Conservation (phyloP, 2,888 invertebrate species). For the Tetragonula carbonaria region DNA sequence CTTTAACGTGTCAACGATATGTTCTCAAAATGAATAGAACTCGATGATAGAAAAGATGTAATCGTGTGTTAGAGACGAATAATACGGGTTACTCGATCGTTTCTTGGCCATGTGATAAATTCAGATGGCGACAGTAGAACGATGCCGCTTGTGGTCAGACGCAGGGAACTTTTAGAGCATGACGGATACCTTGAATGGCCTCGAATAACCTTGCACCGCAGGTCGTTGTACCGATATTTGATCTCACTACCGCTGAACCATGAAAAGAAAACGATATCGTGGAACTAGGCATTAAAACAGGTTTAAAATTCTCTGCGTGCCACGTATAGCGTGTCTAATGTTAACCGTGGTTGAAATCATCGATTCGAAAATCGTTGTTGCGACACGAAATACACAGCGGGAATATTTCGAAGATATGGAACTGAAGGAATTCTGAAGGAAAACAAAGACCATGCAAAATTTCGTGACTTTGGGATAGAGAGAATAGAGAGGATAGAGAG, state of each 20-base stretch:
- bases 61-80: neutral
- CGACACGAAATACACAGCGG: no score
- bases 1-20: no score
- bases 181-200: slow-evolving; percentile 22
- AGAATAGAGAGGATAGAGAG: no score
- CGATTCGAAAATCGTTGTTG: neutral
- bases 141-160: slow-evolving; percentile 21
- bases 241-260: neutral
- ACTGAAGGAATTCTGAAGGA: no score
- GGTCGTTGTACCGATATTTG: slow-evolving; percentile 4
- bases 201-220: slow-evolving; percentile 31
- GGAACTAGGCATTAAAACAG: neutral
- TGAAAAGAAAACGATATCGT: neutral
- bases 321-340: neutral
- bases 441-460: no score
- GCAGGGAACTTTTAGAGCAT: slow-evolving; percentile 14
- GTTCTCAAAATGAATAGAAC: no score
- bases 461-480: no score
- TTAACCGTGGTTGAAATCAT: neutral
- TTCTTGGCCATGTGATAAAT: neutral
- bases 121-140: slow-evolving; percentile 27
- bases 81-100: neutral
- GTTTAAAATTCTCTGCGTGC: neutral
- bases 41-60: no score
- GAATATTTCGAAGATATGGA: no score